These are phyloP conservation scores for Candidula unifasciata DNA, from an alignment of 2,888 invertebrate species.

Conservation along the genomic window DNA sequence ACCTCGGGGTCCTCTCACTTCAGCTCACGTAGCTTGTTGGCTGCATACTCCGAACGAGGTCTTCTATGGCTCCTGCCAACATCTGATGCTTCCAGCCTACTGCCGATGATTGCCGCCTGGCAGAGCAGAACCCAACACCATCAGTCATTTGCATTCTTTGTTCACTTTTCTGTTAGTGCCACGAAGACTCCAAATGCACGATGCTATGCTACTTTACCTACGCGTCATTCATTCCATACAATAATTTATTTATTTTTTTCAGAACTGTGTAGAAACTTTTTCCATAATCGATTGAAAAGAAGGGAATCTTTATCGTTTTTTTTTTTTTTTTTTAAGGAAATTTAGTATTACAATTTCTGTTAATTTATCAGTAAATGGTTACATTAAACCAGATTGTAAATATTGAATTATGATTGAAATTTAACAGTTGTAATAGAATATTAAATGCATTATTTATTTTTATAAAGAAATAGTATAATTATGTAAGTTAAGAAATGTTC, in stretches of 20 bases:
- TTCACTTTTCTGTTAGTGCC: slow-evolving; percentile 27
- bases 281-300: too few relatives aligned
- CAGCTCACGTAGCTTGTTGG: slow-evolving; percentile 58
- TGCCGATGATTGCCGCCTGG: slow-evolving; percentile 72
- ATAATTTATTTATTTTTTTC: not conserved
- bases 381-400: too few relatives aligned
- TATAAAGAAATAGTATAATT: not conserved
- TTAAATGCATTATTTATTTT: not conserved
- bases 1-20: slow-evolving; percentile 48
- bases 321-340: not conserved
- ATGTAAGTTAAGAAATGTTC: not conserved
- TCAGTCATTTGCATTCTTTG: not conserved
- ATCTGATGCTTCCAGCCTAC: slow-evolving; percentile 66
- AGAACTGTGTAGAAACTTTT: too few relatives aligned
- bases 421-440: too few relatives aligned
- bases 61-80: slow-evolving; percentile 59
- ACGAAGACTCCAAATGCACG: slow-evolving; percentile 29
- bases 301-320: not conserved
- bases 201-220: slow-evolving; percentile 30
- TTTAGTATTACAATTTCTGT: not conserved
- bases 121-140: slow-evolving; percentile 39
- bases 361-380: too few relatives aligned
- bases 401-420: too few relatives aligned
- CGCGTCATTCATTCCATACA: not conserved
- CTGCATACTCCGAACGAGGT: slow-evolving; percentile 68